Evolutionary conservation across 2,797 vertebrate species (phyloP), one percentile per base, ranked within the genome.

Genomic region (Cynodonichthys magdalenae): DNA sequence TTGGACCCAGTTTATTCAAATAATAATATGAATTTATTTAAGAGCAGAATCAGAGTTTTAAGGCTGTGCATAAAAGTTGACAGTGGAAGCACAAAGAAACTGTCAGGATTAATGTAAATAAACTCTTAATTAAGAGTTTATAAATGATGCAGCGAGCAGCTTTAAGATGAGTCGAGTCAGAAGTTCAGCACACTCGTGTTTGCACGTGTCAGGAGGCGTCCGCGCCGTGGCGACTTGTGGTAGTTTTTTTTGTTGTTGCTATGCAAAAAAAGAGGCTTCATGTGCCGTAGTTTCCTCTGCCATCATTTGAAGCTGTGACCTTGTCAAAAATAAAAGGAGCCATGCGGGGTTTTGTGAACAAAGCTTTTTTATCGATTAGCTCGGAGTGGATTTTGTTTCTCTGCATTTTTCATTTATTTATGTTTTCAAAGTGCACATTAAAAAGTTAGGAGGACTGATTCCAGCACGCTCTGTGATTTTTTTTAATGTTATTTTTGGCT

Each of bases 251-350:
- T 81, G 84, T 81, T 90, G 87, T 89, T 91, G 87, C 87, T 85
- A 87, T 89, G 89, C 85, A 90, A 87, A 84, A n/a, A 29, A 79
- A 66, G 69, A 77, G 70, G 67, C 67, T n/a, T 65, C 65, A 73
- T 67, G 84, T 83, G 80, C 81, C 68, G 55, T 46, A 77, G 24
- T 83, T 82, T 80, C 68, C 71, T 9, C 73, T 79, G 82, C 77
- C 66, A 81, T 82, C 80, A 79, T 79, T 66, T 76, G 75, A 78
- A 81, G 87, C 72, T 73, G 75, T 89, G 89, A 90, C 90, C 90
- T 91, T 90, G 90, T 87, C 82, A 75, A 72, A 63, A 84, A 69
- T 2, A 24, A 24, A 24, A 24, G 55, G 73, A 77, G 71, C 71
- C 71, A 63, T 44, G 57, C 66, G 72, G 63, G 61, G 64, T 66